A percentile compares a stretch with the other conserved stretches of the same genome.
Conservation (phyloP, 2,113 vertebrate species). For the Holacanthus passer region DNA sequence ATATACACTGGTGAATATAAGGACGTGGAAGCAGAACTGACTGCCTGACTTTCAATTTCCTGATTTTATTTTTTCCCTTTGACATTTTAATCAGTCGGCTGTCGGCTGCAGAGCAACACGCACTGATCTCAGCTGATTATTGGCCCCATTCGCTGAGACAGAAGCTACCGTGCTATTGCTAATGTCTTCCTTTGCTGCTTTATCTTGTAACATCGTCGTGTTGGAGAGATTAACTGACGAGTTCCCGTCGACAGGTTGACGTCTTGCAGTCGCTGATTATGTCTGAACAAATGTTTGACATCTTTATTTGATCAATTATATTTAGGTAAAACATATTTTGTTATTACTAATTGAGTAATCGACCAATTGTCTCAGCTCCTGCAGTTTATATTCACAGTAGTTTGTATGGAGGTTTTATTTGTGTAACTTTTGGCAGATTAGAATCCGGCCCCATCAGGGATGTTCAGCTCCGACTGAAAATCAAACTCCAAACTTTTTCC, state of each 20-base stretch:
- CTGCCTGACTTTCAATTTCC: conserved; percentile 32
- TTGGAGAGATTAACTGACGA: neutral
- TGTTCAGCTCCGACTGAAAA: conserved; percentile 15
- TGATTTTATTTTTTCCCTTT: neutral
- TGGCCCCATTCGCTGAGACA: neutral
- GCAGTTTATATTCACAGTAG: too few species aligned
- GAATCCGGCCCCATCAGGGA: neutral
- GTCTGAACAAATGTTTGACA: neutral
- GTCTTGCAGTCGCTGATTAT: neutral
- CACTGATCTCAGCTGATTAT: neutral
- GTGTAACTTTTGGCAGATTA: neutral
- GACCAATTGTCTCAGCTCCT: neutral
- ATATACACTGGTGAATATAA: neutral
- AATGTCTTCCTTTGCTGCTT: neutral
- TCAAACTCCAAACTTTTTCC: conserved; percentile 26
- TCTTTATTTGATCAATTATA: neutral
- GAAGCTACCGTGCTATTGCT: neutral
- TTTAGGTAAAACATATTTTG: neutral
- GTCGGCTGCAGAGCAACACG: neutral
- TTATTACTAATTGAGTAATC: neutral
- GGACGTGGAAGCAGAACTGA: conserved; percentile 12
- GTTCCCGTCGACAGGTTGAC: neutral
- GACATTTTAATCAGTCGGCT: conserved; percentile 50
- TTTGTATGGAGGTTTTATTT: neutral
- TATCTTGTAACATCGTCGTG: neutral